Evolutionary conservation across 2,113 vertebrate species (phyloP).

Genomic region (Pterocles gutturalis): DNA sequence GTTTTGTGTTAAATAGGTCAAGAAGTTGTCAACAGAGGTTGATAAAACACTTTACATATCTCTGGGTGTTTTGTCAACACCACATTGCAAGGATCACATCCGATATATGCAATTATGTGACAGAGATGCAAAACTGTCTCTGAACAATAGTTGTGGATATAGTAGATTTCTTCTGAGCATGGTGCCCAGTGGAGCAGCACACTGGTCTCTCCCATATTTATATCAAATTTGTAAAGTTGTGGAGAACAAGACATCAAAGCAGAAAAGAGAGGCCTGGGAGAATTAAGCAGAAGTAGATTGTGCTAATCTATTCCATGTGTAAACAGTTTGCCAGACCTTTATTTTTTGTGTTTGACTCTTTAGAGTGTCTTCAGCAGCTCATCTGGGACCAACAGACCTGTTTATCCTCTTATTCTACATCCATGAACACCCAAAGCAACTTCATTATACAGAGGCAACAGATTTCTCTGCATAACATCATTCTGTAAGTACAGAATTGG

Average conservation of each 20-base stretch:
- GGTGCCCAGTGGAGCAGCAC: background rate
- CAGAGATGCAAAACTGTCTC: background rate
- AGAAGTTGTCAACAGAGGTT: background rate
- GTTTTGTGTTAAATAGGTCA: background rate
- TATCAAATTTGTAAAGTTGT: background rate
- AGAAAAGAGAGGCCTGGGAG: background rate
- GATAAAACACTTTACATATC: background rate
- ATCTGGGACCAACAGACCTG: background rate
- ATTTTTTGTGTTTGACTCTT: background rate
- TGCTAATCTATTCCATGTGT: fast-evolving
- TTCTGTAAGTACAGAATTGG: background rate
- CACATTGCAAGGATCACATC: background rate
- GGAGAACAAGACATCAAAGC: background rate
- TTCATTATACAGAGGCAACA: background rate
- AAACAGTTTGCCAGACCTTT: background rate
- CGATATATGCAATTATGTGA: background rate
- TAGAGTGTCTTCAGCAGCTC: background rate
- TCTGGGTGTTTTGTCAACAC: background rate
- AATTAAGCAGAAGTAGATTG: background rate
- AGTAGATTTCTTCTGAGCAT: background rate
- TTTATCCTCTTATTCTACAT: background rate
- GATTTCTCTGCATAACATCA: background rate
- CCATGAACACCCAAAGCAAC: background rate
- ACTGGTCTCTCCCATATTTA: background rate
- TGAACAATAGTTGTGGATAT: background rate